These are phyloP conservation scores for Ceratina japonica DNA, from an alignment of 1,140 invertebrate species.

Conservation along the genomic window DNA sequence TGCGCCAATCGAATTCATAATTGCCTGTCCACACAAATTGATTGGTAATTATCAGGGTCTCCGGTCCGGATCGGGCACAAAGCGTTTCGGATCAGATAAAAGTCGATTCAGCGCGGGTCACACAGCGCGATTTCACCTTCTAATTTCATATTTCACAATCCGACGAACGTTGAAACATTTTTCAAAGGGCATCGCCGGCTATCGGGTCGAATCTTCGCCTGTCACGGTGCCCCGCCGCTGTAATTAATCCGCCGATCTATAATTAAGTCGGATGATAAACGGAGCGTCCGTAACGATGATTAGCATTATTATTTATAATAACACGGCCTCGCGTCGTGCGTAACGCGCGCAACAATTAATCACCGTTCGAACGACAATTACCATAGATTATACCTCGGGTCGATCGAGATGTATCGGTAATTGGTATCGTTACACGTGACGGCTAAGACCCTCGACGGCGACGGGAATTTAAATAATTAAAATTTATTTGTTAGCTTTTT, in stretches of 20 bases:
- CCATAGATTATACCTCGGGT: constrained; percentile 49
- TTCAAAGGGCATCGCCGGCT: background rate
- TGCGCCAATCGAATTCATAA: background rate
- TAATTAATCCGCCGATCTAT: constrained; percentile 61
- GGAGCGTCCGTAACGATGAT: constrained; percentile 51
- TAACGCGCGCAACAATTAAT: constrained; percentile 63
- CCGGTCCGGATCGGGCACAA: background rate
- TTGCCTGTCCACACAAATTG: constrained; percentile 2
- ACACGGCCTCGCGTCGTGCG: constrained; percentile 57
- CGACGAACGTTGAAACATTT: constrained; percentile 13
- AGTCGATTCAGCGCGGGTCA: background rate
- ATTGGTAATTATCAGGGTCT: background rate
- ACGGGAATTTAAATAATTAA: background rate
- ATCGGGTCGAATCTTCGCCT: constrained; percentile 21
- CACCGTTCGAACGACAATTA: constrained; percentile 64
- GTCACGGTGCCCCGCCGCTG: constrained; percentile 43
- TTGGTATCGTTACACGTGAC: constrained; percentile 37
- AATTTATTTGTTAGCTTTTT: no score
- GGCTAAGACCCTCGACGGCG: background rate
- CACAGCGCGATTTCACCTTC: background rate
- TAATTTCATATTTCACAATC: constrained; percentile 1
- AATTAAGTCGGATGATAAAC: constrained; percentile 65
- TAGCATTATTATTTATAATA: constrained; percentile 67
- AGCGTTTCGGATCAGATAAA: background rate
- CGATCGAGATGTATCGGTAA: constrained; percentile 62